These are phyloP conservation scores for Panurus biarmicus DNA, from an alignment of 2,113 vertebrate species.

Conservation along the genomic window DNA sequence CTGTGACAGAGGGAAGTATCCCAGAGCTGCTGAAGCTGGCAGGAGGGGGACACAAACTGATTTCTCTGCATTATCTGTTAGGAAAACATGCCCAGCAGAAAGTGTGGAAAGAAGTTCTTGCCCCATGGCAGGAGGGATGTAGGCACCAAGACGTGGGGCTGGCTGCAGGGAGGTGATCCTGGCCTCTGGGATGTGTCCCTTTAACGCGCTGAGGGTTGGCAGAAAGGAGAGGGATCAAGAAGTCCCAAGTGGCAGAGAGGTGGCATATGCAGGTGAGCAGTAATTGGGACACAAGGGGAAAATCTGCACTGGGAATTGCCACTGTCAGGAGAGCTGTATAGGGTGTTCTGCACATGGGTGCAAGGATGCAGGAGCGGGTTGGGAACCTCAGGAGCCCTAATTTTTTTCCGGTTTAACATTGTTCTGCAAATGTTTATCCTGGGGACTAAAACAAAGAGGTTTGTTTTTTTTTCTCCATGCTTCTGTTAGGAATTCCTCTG, in stretches of 20 bases:
- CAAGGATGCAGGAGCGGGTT: accelerated
- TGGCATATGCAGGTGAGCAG: neutral
- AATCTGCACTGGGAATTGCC: neutral
- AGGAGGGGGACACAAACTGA: neutral
- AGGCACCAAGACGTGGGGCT: accelerated
- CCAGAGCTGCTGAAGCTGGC: neutral
- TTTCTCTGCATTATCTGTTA: neutral
- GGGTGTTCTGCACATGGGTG: neutral
- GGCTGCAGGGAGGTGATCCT: neutral
- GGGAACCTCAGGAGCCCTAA: neutral
- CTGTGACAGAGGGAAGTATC: neutral
- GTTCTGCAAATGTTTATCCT: neutral
- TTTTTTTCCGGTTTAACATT: neutral
- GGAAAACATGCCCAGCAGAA: neutral
- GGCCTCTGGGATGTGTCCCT: neutral
- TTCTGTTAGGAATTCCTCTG: conserved; percentile 17
- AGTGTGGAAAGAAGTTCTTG: neutral
- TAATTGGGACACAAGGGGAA: accelerated
- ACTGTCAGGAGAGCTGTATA: neutral
- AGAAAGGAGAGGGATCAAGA: neutral
- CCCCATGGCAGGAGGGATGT: neutral
- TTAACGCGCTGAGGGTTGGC: accelerated
- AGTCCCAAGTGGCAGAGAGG: neutral
- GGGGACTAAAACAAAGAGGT: neutral
- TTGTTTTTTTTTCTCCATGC: neutral